phyloP scores from a whole-genome alignment of 2,888 invertebrate genomes.

The Lithophane ornitopus region DNA sequence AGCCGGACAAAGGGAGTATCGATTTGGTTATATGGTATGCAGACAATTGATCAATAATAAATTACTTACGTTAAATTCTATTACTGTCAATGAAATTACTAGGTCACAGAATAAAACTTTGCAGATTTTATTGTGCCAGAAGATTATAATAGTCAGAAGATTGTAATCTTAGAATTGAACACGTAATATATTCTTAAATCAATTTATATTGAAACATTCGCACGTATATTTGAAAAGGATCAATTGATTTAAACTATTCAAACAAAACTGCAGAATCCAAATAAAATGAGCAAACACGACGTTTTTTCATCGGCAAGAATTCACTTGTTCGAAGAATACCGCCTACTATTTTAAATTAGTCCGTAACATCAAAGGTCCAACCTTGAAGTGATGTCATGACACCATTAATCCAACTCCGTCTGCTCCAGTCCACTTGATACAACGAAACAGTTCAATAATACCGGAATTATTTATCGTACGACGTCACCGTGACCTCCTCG shows the following conservation, averaged over 20 bases:
- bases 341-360: conserved; percentile 10
- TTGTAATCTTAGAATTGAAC: conserved; percentile 11
- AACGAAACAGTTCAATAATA: conserved; percentile 50
- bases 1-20: conserved; percentile 42
- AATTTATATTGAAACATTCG: conserved; percentile 1
- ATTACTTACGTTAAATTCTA: conserved; percentile 37
- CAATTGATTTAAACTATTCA: conserved; percentile 5
- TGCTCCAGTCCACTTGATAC: conserved; percentile 29
- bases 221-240: conserved; percentile 16
- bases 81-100: conserved; percentile 38
- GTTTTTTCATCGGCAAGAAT: conserved; percentile 6
- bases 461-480: conserved; percentile 56
- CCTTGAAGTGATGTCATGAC: conserved; percentile 35
- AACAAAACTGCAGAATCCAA: not conserved
- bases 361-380: conserved; percentile 18
- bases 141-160: conserved; percentile 16
- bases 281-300: not conserved
- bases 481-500: conserved; percentile 54
- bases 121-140: conserved; percentile 26
- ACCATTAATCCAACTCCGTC: conserved; percentile 39
- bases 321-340: conserved; percentile 10
- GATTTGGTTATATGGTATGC: conserved; percentile 45
- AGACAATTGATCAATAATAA: conserved; percentile 44
- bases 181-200: conserved; percentile 23
- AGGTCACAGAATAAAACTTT: conserved; percentile 35